A percentile compares a stretch with the other conserved stretches of the same genome.
Evolutionary conservation across 2,113 vertebrate species (phyloP).

Genomic region (Cochlearius cochlearius): DNA sequence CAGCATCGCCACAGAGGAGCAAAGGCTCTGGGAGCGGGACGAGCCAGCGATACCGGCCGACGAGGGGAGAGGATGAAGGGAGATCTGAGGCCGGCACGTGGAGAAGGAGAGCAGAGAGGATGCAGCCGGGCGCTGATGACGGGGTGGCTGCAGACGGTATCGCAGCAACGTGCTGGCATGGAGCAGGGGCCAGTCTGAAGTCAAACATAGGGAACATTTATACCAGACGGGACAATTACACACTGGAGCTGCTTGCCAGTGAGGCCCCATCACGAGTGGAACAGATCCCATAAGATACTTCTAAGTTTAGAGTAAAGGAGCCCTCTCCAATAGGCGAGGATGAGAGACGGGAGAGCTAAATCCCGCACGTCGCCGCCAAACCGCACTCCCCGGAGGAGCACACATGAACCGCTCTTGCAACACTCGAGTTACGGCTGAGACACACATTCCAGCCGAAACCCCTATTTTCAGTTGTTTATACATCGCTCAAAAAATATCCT

Average conservation of each 20-base stretch:
- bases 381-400: constrained; percentile 40
- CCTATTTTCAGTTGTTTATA: constrained; percentile 68
- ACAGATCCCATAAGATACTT: constrained; percentile 60
- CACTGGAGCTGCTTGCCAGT: constrained; percentile 30
- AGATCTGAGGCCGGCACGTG: background rate
- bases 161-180: constrained; percentile 12
- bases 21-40: background rate
- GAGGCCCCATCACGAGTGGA: constrained; percentile 62
- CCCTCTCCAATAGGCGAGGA: constrained; percentile 43
- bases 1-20: background rate
- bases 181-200: constrained; percentile 25
- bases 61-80: background rate
- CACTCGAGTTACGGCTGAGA: constrained; percentile 45
- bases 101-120: background rate
- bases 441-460: constrained; percentile 59
- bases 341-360: background rate
- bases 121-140: background rate
- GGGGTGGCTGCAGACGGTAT: constrained; percentile 27
- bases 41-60: rapidly evolving
- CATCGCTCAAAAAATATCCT: constrained; percentile 46
- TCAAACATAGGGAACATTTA: constrained; percentile 64
- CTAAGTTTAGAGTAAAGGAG: constrained; percentile 62
- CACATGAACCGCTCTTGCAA: constrained; percentile 49
- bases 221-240: constrained; percentile 61
- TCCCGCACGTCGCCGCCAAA: background rate